These are phyloP conservation scores for Lasioglossum albipes DNA, from an alignment of 1,140 invertebrate species.

Conservation along the genomic window DNA sequence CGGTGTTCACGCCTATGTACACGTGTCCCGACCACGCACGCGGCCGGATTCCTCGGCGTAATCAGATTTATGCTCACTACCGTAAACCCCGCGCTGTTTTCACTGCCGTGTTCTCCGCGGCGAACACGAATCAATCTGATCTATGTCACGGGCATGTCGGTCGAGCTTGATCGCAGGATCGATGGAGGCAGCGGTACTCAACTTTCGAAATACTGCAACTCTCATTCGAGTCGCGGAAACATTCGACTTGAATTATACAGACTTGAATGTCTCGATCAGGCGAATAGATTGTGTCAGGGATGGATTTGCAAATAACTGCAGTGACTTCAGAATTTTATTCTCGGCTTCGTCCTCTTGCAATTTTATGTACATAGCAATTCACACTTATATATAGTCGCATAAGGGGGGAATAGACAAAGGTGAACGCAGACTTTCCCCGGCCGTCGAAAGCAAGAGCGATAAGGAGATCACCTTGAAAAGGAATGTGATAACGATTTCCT, in stretches of 20 bases:
- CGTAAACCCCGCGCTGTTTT: conserved; percentile 13
- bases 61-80: conserved; percentile 9
- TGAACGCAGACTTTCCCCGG: conserved; percentile 7
- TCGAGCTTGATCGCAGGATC: background rate
- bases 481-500: conserved; percentile 29
- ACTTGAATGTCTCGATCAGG: too few species aligned
- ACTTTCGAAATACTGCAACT: background rate
- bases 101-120: conserved; percentile 5
- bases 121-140: conserved; percentile 21
- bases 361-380: background rate
- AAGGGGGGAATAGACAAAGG: background rate
- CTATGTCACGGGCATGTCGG: conserved; percentile 27
- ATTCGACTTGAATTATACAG: too few species aligned
- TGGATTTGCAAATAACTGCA: too few species aligned
- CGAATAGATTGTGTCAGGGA: too few species aligned
- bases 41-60: background rate
- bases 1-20: conserved; percentile 22
- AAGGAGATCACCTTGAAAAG: conserved; percentile 41
- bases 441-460: conserved; percentile 18
- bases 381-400: background rate
- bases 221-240: too few species aligned
- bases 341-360: background rate
- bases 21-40: background rate
- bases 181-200: conserved; percentile 8
- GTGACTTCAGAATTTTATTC: background rate